Evolutionary conservation across 2,113 vertebrate genomes (phyloP), one percentile per base, ranked within the genome.

Genomic region (Todiramphus saurophagus): DNA sequence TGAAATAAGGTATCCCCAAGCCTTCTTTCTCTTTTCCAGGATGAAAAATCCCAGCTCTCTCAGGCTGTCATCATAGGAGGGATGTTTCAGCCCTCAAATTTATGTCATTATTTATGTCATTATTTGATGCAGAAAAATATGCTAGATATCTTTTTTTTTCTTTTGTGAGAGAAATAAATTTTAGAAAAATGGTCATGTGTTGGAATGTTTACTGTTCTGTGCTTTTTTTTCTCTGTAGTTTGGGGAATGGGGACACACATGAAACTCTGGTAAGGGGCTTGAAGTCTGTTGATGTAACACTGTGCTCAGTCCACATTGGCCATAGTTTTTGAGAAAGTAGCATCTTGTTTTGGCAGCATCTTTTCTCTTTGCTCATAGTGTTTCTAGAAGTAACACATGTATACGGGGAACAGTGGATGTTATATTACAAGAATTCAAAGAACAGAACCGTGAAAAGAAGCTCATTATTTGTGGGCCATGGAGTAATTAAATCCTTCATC

Each of bases 351-450:
- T 81, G n/a, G 17, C 39, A 74, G 19, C 4, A 4, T 35, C 46
- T 62, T 68, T 75, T 72, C 28, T 12, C 18, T 79, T 78, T 75
- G 9, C 13, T 46, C 2, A 5, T 67, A 82, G 7, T 74, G 6
- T 72, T 82, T 67, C 24, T 43, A 68, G 21, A 70, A 78, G 16
- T 19, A 78, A 37, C 14, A 48, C 14, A 6, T n/a, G 4, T 9
- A 21, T 10, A 11, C 0, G 0, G 10, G 13, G 14, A 83, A 3
- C 4, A 24, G 10, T 33, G 13, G 14, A 37, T 63, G 31, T 20
- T 67, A 25, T 19, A 31, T 46, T 59, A 12, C 53, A 83, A 37
- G 13, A 73, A 56, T 24, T 39, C 17, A 41, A 7, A 23, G 5
- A 82, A 75, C 7, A 70, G 13, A 87, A 60, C 4, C 17, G 11